phyloP scores from a whole-genome alignment of 1,140 invertebrate genomes.

The Cydia fagiglandana region DNA sequence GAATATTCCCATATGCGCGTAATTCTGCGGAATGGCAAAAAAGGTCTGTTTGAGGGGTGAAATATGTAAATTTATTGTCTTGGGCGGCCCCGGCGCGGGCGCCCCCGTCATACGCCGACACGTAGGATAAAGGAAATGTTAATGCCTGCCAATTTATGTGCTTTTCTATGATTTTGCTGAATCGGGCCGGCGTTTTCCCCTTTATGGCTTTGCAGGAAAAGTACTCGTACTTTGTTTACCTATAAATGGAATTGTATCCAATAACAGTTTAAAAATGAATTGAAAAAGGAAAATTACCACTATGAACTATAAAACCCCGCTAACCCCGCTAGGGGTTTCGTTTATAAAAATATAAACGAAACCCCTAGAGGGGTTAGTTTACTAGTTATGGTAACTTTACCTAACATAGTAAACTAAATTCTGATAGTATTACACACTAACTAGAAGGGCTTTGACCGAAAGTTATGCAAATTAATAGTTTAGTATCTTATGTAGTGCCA shows the following conservation, averaged over 20 bases:
- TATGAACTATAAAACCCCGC: not conserved
- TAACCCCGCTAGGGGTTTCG: too few relatives aligned
- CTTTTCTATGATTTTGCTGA: constrained; percentile 79
- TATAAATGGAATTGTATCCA: constrained; percentile 61
- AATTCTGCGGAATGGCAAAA: constrained; percentile 79
- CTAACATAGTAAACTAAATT: too few relatives aligned
- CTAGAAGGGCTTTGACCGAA: too few relatives aligned
- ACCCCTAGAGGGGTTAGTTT: too few relatives aligned
- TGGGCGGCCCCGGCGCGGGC: constrained; percentile 65
- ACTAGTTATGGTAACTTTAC: too few relatives aligned
- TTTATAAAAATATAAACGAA: too few relatives aligned
- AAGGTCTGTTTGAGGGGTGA: constrained; percentile 79
- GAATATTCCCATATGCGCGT: constrained; percentile 79
- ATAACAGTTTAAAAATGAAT: constrained; percentile 32
- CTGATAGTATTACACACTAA: too few relatives aligned
- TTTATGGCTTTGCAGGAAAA: constrained; percentile 61
- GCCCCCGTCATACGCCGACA: constrained; percentile 77
- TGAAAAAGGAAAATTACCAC: not conserved
- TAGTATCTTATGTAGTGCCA: too few relatives aligned
- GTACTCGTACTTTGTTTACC: constrained; percentile 51
- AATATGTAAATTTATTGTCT: constrained; percentile 80
- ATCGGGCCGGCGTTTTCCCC: constrained; percentile 66
- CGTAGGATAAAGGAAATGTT: constrained; percentile 79
- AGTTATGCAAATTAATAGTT: too few relatives aligned
- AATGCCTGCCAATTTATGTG: constrained; percentile 77